Base-by-base conservation (phyloP, 2,113 vertebrate genomes). In the Vicugna pacos region DNA sequence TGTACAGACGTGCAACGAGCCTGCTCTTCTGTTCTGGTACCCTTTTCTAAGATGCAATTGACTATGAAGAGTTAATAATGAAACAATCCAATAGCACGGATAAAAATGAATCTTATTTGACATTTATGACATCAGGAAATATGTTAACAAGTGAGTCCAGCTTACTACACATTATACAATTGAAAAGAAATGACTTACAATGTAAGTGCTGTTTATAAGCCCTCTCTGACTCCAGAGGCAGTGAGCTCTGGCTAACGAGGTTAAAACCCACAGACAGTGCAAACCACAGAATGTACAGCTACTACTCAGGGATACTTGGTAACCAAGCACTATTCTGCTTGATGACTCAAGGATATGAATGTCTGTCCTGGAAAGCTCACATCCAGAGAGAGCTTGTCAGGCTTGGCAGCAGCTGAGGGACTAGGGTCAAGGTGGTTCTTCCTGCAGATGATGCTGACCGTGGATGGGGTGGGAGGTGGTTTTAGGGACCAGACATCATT, bases 51-150 rank as follows among this genome's bases (percentile, higher is more conserved):
- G 19, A 42, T 50, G 4, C 20, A 26, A 56, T 16, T 14, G 50
- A 85, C 73, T 81, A 65, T 19, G 13, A 91, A 30, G 1, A 48
- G 12, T 76, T 67, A 15, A 32, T 81, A 77, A 76, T 58, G 24
- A 96, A 76, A 19, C 30, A 79, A 26, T 72, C 28, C 16, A 64
- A 35, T 26, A 76, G n/a, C 24, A 46, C 32, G 38, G 54, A 50
- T 72, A 3, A 17, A 17, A 93, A 7, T 92, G 69, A 82, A 84
- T 60, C 4, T n/a, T 62, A 58, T 38, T 11, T 89, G 79, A 54
- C n/a, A 80, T 35, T 92, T 85, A 60, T 54, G 46, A 95, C 95
- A 72, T 28, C n/a, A 80, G 86, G 24, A 15, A 91, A 48, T 76
- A 65, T n/a, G 38, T 80, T 35, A 20, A 62, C 60, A 46, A 70